phyloP scores from a whole-genome alignment of 2,888 invertebrate species.

The Leptothorax acervorum region DNA sequence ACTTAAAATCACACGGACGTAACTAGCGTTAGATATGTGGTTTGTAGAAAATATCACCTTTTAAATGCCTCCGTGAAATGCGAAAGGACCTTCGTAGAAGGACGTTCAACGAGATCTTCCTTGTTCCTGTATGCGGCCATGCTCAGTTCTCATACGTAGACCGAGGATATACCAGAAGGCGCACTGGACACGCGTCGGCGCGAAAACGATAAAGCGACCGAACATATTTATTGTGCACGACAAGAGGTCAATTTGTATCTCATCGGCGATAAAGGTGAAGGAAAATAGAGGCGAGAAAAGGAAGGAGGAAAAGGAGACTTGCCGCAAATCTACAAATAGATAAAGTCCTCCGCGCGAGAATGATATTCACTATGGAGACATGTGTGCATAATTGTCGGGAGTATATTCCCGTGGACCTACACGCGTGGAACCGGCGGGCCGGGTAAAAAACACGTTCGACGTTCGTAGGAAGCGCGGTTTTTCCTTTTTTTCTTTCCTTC shows the following conservation, averaged over 20 bases:
- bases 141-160: conserved; percentile 10
- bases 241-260: conserved; percentile 48
- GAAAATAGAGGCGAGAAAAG: neutral
- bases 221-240: conserved; percentile 67
- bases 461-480: conserved; percentile 60
- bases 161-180: neutral
- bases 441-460: conserved; percentile 69
- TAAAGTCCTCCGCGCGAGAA: conserved; percentile 51
- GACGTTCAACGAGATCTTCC: neutral
- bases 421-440: conserved; percentile 75
- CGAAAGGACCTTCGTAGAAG: neutral
- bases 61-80: neutral
- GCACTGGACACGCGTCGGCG: conserved; percentile 5
- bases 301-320: conserved; percentile 22
- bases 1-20: neutral
- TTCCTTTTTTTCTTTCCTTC: neutral
- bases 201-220: conserved; percentile 50
- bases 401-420: conserved; percentile 64
- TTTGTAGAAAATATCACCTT: neutral
- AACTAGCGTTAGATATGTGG: neutral
- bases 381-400: conserved; percentile 53
- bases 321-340: conserved; percentile 53
- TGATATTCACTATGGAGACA: conserved; percentile 57
- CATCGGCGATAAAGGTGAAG: conserved; percentile 41
- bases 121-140: conserved; percentile 24